These are phyloP conservation scores for Pogonus chalceus DNA, from an alignment of 1,140 invertebrate genomes.

Conservation along the genomic window DNA sequence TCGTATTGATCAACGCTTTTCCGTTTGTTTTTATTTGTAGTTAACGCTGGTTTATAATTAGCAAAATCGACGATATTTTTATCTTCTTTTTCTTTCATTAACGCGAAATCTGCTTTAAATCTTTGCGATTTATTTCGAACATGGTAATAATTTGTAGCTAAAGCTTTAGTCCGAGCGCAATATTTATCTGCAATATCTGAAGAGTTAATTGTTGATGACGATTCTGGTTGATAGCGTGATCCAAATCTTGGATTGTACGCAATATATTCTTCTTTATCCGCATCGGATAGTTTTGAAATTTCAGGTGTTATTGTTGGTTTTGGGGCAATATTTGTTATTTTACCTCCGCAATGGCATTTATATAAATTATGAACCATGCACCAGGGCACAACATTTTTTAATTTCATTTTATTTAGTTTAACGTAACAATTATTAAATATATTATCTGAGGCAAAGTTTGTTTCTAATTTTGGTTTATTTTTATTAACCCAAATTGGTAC, in stretches of 20 bases:
- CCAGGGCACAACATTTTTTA: conserved; percentile 26
- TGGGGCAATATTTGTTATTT: conserved; percentile 6
- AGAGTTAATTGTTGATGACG: background rate
- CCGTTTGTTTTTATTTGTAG: too few relatives aligned
- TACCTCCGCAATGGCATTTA: conserved; percentile 28
- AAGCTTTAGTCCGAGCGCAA: background rate
- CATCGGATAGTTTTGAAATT: background rate
- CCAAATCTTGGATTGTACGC: background rate
- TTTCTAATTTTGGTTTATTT: conserved; percentile 6
- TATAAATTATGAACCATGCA: conserved; percentile 31
- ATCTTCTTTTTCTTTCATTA: conserved; percentile 5
- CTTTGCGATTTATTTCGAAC: conserved; percentile 1
- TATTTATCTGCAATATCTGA: background rate
- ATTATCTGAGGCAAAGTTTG: conserved; percentile 10
- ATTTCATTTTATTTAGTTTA: conserved; percentile 19
- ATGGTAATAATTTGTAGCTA: background rate
- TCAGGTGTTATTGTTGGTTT: conserved; percentile 3
- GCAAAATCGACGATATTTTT: background rate
- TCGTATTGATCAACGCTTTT: too few relatives aligned
- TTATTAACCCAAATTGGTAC: background rate
- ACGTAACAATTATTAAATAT: too few relatives aligned
- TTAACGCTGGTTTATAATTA: too few relatives aligned
- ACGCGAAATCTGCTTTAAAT: background rate
- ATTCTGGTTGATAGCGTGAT: conserved; percentile 5
- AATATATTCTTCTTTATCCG: conserved; percentile 10